phyloP scores from a whole-genome alignment of 1,140 invertebrate genomes.

The Araneus ventricosus region DNA sequence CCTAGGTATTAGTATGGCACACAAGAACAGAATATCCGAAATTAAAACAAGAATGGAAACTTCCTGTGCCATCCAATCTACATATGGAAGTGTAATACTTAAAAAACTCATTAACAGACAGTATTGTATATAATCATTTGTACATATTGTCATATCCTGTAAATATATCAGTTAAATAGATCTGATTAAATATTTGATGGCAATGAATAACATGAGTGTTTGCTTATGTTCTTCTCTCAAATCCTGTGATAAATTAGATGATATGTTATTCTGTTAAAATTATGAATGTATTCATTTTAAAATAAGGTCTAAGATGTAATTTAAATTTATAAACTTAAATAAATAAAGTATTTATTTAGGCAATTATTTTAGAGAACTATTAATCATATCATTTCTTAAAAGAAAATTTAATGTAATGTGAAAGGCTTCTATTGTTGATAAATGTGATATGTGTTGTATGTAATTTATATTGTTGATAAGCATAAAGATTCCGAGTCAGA shows the following conservation, averaged over 20 bases:
- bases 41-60: slow-evolving; percentile 84
- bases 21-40: slow-evolving; percentile 93
- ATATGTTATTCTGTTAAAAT: too few relatives aligned
- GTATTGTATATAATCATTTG: not conserved
- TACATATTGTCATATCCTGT: not conserved
- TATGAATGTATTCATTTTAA: too few relatives aligned
- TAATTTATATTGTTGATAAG: too few relatives aligned
- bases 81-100: slow-evolving; percentile 74
- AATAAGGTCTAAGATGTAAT: too few relatives aligned
- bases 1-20: slow-evolving; percentile 92
- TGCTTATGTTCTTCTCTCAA: too few relatives aligned
- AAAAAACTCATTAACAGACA: too few relatives aligned
- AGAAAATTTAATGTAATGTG: not conserved
- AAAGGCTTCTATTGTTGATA: not conserved
- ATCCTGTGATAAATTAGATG: too few relatives aligned
- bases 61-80: slow-evolving; percentile 83
- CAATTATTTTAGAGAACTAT: not conserved
- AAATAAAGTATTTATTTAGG: too few relatives aligned
- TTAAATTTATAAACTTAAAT: too few relatives aligned
- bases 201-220: too few relatives aligned
- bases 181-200: not conserved
- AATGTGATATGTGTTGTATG: too few relatives aligned
- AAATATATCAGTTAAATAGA: not conserved
- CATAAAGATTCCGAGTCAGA: too few relatives aligned
- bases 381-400: not conserved